Evolutionary conservation across 2,888 invertebrate species (phyloP).

Genomic region (Diabrotica balteata): DNA sequence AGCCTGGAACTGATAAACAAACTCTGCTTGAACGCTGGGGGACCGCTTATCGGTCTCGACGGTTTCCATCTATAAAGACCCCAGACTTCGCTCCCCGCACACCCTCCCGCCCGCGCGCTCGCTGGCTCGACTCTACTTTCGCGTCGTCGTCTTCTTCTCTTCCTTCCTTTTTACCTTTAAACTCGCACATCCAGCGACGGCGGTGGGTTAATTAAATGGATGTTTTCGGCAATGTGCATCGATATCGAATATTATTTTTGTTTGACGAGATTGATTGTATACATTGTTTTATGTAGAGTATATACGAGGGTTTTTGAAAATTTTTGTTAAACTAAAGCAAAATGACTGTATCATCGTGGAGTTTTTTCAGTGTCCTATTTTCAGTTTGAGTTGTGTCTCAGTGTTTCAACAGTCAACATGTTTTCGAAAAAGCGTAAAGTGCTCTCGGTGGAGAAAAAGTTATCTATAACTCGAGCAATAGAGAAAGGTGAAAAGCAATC

Average conservation of each 20-base stretch:
- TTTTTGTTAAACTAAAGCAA: no score
- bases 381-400: no score
- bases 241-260: not conserved
- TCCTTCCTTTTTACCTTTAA: conserved; percentile 29
- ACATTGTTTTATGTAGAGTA: no score
- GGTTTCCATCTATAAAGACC: conserved; percentile 63
- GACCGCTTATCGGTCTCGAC: conserved; percentile 65
- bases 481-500: no score
- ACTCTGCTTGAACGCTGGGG: conserved; percentile 59
- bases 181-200: not conserved
- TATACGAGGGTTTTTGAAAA: no score
- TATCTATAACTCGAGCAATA: no score
- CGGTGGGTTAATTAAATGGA: conserved; percentile 20
- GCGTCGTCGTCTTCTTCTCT: conserved; percentile 16
- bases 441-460: no score
- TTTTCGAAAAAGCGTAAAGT: no score
- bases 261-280: no score
- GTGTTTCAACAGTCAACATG: no score
- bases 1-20: conserved; percentile 60
- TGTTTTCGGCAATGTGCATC: conserved; percentile 12
- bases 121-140: conserved; percentile 15
- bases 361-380: no score
- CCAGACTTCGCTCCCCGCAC: conserved; percentile 39
- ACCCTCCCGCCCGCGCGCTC: conserved; percentile 15
- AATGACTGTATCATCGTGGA: no score